Evolutionary conservation across 1,140 invertebrate species (phyloP).

Genomic region (Globodera ellingtonae): DNA sequence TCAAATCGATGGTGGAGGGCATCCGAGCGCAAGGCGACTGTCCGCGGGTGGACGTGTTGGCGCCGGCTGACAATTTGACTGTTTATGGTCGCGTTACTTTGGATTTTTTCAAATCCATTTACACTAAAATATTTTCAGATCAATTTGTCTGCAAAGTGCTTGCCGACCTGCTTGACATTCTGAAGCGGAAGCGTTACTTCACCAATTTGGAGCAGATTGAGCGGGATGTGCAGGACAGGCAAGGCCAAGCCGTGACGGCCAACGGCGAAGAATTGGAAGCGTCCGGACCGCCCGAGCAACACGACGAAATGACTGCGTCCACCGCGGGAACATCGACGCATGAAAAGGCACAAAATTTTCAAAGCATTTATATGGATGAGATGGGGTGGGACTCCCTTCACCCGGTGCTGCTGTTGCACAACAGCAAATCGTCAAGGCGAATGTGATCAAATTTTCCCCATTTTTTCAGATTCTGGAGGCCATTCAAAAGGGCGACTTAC

Average conservation of each 20-base stretch:
- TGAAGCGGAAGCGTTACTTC: background rate
- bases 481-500: background rate
- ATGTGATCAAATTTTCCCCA: no score
- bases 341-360: background rate
- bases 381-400: background rate
- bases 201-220: background rate
- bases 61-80: constrained; percentile 7
- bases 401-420: background rate
- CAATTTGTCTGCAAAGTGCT: background rate
- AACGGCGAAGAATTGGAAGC: no score
- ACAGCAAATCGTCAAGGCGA: no score
- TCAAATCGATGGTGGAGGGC: constrained; percentile 17
- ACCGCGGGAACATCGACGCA: background rate
- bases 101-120: constrained; percentile 10
- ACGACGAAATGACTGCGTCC: no score
- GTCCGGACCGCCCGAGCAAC: no score
- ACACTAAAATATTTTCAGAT: background rate
- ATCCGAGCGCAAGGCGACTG: constrained; percentile 22
- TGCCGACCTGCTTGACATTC: background rate
- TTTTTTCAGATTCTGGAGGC: background rate
- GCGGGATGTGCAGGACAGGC: background rate
- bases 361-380: background rate
- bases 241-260: background rate
- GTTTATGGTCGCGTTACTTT: background rate
- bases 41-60: background rate